A percentile compares a stretch with the other conserved stretches of the same genome.
Conservation (phyloP, 2,888 invertebrate species). For the Dolichomitus sp. region DNA sequence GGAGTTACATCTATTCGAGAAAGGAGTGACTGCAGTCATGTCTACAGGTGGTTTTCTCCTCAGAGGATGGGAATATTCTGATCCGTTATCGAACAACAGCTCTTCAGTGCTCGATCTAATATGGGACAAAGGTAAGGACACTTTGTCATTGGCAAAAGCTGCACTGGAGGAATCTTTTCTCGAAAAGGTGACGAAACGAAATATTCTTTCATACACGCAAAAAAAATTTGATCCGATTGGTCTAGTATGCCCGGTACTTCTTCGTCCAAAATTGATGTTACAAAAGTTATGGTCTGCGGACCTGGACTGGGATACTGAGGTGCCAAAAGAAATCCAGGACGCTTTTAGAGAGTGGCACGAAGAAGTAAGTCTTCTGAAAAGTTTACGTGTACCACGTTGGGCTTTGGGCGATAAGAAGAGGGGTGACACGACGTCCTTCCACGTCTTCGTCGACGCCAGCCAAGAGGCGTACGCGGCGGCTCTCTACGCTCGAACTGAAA, state of each 20-base stretch:
- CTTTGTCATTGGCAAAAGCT: constrained; percentile 45
- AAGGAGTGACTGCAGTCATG: constrained; percentile 58
- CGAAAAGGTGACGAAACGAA: constrained; percentile 23
- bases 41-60: constrained; percentile 64
- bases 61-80: constrained; percentile 65
- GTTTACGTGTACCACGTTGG: constrained; percentile 67
- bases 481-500: constrained; percentile 68
- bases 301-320: constrained; percentile 32
- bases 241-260: constrained; percentile 47
- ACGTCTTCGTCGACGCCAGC: constrained; percentile 75
- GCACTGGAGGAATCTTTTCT: constrained; percentile 7
- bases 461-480: constrained; percentile 72
- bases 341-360: constrained; percentile 63
- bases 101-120: constrained; percentile 63
- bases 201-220: constrained; percentile 66
- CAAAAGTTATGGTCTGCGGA: too few species aligned
- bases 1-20: constrained; percentile 53
- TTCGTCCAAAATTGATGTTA: too few species aligned
- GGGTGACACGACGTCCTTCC: constrained; percentile 61
- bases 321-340: constrained; percentile 43
- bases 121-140: constrained; percentile 62
- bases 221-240: constrained; percentile 69
- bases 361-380: constrained; percentile 58
- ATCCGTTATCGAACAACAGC: constrained; percentile 33
- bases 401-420: constrained; percentile 35